Evolutionary conservation across 2,113 vertebrate species (phyloP), one percentile per base, ranked within the genome.

Genomic region (Hydrolagus affinis): DNA sequence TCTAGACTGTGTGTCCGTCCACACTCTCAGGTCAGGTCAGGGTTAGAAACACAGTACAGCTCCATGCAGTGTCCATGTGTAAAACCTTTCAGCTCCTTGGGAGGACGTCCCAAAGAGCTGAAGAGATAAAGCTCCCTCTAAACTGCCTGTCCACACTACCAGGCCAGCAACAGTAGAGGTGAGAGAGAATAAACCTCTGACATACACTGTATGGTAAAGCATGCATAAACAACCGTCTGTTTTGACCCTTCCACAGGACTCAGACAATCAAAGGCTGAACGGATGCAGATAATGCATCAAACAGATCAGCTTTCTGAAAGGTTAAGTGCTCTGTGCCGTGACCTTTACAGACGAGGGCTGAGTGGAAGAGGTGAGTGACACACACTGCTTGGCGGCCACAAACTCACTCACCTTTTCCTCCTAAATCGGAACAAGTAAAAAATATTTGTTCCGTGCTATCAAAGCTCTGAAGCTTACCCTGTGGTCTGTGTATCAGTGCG

Each of bases 251-350:
- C 17, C 32, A 75, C 11, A 21, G 11, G 32, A 75, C 32, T 56
- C 30, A 56, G 32, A 21, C 15, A 10, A 75, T 75, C 32, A 75
- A 75, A 75, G 32, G 73, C 19, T 57, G 73, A 57, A 30, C n/a
- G 28, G 32, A 8, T 44, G 32, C 32, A 75, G 73, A 32, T 57
- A 44, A 44, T 19, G 17, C 15, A 32, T 75, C 17, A 44, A 75
- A 17, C 28, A 56, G 73, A 75, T 75, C 56, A 44, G 17, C 73
- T 75, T 21, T 44, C 56, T 75, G 44, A 75, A 75, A 75, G 73
- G 73, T 75, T 75, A 75, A 32, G 73, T 75, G 73, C 73, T 75
- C 32, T 56, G 56, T 75, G 56, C 7, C 73, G 11, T 75, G 73
- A 75, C 32, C 73, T 75, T 75, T 44, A 44, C 73, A 75, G 56